Conservation (phyloP, 2,113 vertebrate genomes). For the Kobus ellipsiprymnus region DNA sequence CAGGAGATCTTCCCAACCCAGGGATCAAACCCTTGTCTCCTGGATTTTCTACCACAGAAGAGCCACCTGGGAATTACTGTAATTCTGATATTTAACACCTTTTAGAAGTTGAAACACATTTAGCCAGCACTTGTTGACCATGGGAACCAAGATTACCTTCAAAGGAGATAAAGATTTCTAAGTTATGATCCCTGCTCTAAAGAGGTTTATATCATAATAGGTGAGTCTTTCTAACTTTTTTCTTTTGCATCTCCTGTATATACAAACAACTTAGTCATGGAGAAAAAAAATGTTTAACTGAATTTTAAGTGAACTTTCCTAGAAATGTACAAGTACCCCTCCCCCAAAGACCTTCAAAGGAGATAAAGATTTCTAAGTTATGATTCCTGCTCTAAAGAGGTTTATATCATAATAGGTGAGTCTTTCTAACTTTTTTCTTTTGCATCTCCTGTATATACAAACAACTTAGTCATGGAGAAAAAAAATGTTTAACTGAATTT, state of each 20-base stretch:
- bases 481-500: background rate
- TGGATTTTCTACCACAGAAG: background rate
- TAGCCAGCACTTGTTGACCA: background rate
- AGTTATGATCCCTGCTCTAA: background rate
- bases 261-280: background rate
- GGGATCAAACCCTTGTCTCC: background rate
- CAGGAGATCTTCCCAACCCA: background rate
- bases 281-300: background rate
- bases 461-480: background rate
- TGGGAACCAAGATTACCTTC: background rate
- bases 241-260: background rate
- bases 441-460: background rate
- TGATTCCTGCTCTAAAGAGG: background rate
- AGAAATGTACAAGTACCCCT: too few species aligned
- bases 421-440: background rate
- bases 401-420: background rate
- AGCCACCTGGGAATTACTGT: background rate
- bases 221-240: background rate
- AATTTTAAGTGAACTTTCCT: too few species aligned
- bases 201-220: background rate
- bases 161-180: background rate
- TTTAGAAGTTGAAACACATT: background rate
- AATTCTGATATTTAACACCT: background rate
- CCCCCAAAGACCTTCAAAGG: background rate
- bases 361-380: background rate